A percentile compares a stretch with the other conserved stretches of the same genome.
Evolutionary conservation across 2,797 vertebrate genomes (phyloP).

Genomic region (Phataginus tricuspis): DNA sequence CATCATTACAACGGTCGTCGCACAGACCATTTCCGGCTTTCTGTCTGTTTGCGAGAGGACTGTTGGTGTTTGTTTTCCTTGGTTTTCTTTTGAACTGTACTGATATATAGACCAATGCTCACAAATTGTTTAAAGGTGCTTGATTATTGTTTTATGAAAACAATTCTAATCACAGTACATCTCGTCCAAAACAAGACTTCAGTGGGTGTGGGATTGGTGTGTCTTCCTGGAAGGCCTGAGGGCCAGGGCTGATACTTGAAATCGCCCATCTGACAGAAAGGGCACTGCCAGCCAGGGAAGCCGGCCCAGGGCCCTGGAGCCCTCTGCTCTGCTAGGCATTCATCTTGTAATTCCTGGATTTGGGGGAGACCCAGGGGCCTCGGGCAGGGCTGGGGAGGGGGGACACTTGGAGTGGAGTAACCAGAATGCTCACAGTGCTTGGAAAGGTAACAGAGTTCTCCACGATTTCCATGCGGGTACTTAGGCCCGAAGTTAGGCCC

Average conservation of each 20-base stretch:
- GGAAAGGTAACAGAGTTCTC: background rate
- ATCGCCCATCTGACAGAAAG: background rate
- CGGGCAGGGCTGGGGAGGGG: background rate
- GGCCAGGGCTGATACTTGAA: background rate
- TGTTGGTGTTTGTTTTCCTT: background rate
- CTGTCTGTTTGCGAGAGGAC: background rate
- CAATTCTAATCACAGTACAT: background rate
- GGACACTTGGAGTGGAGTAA: background rate
- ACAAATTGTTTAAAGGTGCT: background rate
- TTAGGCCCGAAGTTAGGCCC: background rate
- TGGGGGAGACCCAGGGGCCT: background rate
- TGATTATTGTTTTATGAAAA: constrained; percentile 44
- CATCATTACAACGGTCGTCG: background rate
- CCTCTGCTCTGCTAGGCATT: background rate
- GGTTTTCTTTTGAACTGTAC: background rate
- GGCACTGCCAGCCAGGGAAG: background rate
- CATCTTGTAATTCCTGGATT: background rate
- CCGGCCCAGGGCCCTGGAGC: no score
- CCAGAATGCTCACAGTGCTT: background rate
- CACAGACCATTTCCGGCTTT: background rate
- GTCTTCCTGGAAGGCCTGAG: background rate
- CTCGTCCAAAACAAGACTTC: background rate
- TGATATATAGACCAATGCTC: background rate
- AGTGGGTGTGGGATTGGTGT: background rate
- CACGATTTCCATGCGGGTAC: background rate